These are phyloP conservation scores for Hirudinaria manillensis DNA, from an alignment of 2,888 invertebrate genomes.

Conservation along the genomic window DNA sequence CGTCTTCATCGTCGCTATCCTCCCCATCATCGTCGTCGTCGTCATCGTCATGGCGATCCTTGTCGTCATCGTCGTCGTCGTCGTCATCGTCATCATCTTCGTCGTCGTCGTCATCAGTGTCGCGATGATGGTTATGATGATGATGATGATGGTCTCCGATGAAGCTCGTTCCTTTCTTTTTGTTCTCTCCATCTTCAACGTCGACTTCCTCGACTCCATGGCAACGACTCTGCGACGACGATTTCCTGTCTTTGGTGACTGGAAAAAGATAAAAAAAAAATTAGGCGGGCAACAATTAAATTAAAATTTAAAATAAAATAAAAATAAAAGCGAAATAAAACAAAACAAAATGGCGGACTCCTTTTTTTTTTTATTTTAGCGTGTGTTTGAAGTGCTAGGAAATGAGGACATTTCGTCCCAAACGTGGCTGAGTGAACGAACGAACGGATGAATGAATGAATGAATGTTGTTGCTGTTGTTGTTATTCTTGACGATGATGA, in stretches of 20 bases:
- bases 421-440: too few species aligned
- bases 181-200: background rate
- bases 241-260: constrained; percentile 11
- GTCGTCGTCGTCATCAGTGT: constrained; percentile 5
- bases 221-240: constrained; percentile 4
- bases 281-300: background rate
- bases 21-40: constrained; percentile 19
- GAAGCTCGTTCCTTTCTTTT: constrained; percentile 3
- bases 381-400: too few species aligned
- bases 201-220: background rate
- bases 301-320: too few species aligned
- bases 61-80: constrained; percentile 10
- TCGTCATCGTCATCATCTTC: constrained; percentile 22
- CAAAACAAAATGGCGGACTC: too few species aligned
- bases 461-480: too few species aligned
- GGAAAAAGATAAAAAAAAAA: background rate
- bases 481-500: too few species aligned
- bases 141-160: constrained; percentile 21
- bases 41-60: constrained; percentile 14
- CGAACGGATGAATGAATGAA: too few species aligned
- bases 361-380: too few species aligned
- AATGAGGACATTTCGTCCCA: too few species aligned
- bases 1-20: constrained; percentile 20
- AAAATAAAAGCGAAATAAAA: too few species aligned
- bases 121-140: constrained; percentile 24